Evolutionary conservation across 1,140 invertebrate species (phyloP), one percentile per base, ranked within the genome.

Genomic region (Bursaphelenchus mucronatus): DNA sequence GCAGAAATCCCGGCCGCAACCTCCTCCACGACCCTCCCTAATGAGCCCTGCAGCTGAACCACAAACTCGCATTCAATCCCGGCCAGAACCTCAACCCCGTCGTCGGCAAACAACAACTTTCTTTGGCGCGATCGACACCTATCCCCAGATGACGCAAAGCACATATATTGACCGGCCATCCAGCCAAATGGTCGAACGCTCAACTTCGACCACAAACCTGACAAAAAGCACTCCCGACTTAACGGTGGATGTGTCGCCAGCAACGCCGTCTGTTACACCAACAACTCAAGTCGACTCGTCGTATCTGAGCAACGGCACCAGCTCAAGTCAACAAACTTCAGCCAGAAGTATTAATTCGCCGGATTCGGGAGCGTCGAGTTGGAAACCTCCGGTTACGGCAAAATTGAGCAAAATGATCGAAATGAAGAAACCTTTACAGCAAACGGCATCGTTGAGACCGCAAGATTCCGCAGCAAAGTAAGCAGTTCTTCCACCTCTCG

Each of bases 181-280:
- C 11, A n/a, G 10, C 40, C 10, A 15, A n/a, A 21, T 13, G 19
- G 19, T 55, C n/a, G 30, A 30, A 30, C 3, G 57, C 2, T 41
- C 57, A 0, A 59, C 57, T 43, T 59, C 57, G 40, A 59, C 57
- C 15, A 59, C 57, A 39, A 59, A 59, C 9, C 40, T 59, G 44
- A 44, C 57, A 1, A 13, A 50, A 45, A 59, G 57, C 41, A 59
- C 57, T 1, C 57, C 57, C 41, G 52, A 54, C 7, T 8, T 54
- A 21, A 54, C 3, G 17, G 13, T 54, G 13, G 57, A 59, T 15
- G 11, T 41, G 5, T 11, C 13, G 13, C 41, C 30, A 30, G 30
- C 30, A 30, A 30, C 30, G 30, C 30, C 30, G 30, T 30, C 30
- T 30, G 30, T 30, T 1, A 30, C 30, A 30, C 30, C 30, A 1